Evolutionary conservation across 2,113 vertebrate species (phyloP), one percentile per base, ranked within the genome.

Genomic region (Pseudorasbora parva): DNA sequence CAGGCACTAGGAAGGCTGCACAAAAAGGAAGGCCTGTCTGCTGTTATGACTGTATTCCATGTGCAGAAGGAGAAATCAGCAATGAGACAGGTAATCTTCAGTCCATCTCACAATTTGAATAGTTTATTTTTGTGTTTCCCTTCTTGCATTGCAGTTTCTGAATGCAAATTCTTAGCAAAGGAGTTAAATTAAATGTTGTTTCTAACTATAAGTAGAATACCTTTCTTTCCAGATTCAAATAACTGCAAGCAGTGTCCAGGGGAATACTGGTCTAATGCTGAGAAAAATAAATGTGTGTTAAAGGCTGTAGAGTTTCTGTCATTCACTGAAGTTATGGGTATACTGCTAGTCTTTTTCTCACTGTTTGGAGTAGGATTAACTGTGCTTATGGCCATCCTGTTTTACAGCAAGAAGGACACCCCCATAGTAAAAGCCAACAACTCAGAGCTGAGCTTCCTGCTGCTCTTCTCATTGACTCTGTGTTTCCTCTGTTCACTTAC

Each of bases 11-110:
- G 30, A 71, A 71, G 9, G 66, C 66, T 69, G 66, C 33, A 69
- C 66, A 69, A 9, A 69, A 69, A 69, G 66, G 66, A 69, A 68
- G 30, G 21, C 64, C 64, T 37, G 64, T 68, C 7, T 68, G 64
- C 30, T 68, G 64, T 68, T 68, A 68, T 68, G 64, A 68, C 25
- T 68, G 64, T 4, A 68, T 68, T 21, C 64, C 27, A 37, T 68
- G 64, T 68, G 64, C 64, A 68, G 64, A 68, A 4, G 64, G 64
- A 68, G 64, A 68, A 68, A 30, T 68, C 64, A 68, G 64, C 21
- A 69, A 87, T 41, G 43, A 77, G 2, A 90, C 90, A 30, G 60
- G 60, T 64, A 64, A 66, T 19, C 10, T 33, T 84, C 15, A 75
- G 59, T 9, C 47, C 43, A 71, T 77, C 21, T 23, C 19, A 25